These are phyloP conservation scores for Odobenus rosmarus DNA, from an alignment of 2,113 vertebrate species.

Conservation along the genomic window DNA sequence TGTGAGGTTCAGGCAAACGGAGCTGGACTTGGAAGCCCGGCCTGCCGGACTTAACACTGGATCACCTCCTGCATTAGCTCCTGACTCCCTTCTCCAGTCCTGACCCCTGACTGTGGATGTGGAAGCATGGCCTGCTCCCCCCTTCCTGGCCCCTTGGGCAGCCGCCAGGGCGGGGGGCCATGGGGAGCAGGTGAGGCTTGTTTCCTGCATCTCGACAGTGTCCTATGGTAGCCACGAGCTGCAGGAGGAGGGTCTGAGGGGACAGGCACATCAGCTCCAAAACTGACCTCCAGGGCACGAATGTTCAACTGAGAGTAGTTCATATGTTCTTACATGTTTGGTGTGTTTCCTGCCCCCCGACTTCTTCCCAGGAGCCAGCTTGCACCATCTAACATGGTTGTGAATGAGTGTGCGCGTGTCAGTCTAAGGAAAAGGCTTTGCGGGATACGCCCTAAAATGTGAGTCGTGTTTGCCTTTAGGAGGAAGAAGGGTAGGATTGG, in stretches of 20 bases:
- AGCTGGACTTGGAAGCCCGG: background rate
- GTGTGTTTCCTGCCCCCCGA: background rate
- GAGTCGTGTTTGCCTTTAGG: background rate
- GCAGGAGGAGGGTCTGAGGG: background rate
- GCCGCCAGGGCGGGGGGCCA: too few species aligned
- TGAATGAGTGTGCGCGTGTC: background rate
- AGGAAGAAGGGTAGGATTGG: background rate
- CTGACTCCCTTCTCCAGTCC: background rate
- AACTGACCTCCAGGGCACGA: background rate
- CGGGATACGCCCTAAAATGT: background rate
- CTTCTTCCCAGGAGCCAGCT: background rate
- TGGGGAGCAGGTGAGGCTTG: background rate
- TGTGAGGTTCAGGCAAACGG: background rate
- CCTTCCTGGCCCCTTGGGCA: background rate
- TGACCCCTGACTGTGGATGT: accelerated
- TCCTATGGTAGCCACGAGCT: background rate
- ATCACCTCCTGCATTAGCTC: accelerated
- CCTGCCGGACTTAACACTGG: background rate
- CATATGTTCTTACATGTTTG: background rate
- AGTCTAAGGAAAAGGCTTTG: background rate
- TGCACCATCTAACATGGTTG: background rate
- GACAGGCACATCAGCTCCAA: too few species aligned
- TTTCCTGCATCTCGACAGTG: accelerated
- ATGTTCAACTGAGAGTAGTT: background rate
- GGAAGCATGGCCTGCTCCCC: too few species aligned